A percentile compares a stretch with the other conserved stretches of the same genome.
Conservation (phyloP, 2,888 invertebrate genomes). For the Notocelia uddmanniana region DNA sequence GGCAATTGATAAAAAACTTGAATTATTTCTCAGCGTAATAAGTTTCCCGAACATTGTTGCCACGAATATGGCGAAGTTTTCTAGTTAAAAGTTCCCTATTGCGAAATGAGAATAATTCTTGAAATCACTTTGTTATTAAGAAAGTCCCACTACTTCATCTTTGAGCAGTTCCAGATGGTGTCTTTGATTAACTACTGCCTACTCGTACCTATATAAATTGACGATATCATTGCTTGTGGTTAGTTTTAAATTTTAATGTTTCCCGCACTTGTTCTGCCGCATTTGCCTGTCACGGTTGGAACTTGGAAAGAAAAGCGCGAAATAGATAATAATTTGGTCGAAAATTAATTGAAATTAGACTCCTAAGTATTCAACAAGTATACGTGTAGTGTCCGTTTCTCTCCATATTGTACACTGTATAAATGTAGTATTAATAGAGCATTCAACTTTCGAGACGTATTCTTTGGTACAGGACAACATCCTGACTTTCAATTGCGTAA, state of each 20-base stretch:
- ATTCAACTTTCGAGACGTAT: no score
- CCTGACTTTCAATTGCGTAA: no score
- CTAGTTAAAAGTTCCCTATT: conserved; percentile 85
- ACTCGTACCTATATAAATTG: conserved; percentile 16
- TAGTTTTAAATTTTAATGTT: background rate
- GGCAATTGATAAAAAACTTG: conserved; percentile 64
- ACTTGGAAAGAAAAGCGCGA: no score
- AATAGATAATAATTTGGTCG: no score
- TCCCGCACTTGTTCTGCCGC: no score
- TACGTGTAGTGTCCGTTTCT: no score
- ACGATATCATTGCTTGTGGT: background rate
- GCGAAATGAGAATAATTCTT: conserved; percentile 82
- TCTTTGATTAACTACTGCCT: conserved; percentile 37
- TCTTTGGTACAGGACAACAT: no score
- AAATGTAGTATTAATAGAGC: no score
- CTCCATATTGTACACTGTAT: no score
- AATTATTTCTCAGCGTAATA: conserved; percentile 76
- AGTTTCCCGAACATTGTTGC: conserved; percentile 76
- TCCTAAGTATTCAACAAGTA: no score
- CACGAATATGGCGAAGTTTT: conserved; percentile 80
- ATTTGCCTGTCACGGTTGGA: no score
- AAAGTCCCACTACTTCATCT: conserved; percentile 62
- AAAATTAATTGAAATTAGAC: no score
- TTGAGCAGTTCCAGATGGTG: conserved; percentile 44
- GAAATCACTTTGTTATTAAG: conserved; percentile 78